Percentiles rank a stretch among this genome's conserved stretches.
phyloP scores from a whole-genome alignment of 2,113 vertebrate genomes.

The Spermophilus dauricus region DNA sequence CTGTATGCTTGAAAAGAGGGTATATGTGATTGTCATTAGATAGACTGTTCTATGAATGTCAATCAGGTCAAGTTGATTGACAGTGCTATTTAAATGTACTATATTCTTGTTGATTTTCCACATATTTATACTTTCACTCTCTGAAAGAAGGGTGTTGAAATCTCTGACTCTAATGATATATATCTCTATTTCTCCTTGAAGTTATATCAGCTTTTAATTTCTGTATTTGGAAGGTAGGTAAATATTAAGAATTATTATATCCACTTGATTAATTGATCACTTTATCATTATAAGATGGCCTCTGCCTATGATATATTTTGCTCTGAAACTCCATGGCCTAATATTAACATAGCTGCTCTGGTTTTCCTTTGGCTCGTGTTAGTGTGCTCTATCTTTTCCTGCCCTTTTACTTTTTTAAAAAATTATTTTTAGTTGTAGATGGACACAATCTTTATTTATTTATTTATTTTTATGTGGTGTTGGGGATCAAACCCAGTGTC shows the following conservation, averaged over 20 bases:
- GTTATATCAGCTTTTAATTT: not conserved
- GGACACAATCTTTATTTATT: no score
- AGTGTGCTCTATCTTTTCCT: not conserved
- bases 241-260: not conserved
- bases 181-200: not conserved
- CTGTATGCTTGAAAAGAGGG: not conserved
- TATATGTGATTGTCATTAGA: not conserved
- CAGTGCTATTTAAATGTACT: not conserved
- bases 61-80: not conserved
- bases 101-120: not conserved
- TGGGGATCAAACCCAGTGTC: no score
- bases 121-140: not conserved
- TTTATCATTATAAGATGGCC: not conserved
- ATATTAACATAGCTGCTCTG: not conserved
- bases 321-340: not conserved
- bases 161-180: not conserved
- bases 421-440: no score
- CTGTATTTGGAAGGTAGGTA: not conserved
- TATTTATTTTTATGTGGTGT: no score
- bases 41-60: not conserved
- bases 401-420: not conserved
- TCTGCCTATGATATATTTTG: not conserved
- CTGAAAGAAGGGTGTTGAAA: not conserved
- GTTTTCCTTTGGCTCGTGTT: not conserved
- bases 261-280: not conserved